Base-by-base conservation (phyloP, 2,797 vertebrate genomes). In the Sebastes trivittatus region DNA sequence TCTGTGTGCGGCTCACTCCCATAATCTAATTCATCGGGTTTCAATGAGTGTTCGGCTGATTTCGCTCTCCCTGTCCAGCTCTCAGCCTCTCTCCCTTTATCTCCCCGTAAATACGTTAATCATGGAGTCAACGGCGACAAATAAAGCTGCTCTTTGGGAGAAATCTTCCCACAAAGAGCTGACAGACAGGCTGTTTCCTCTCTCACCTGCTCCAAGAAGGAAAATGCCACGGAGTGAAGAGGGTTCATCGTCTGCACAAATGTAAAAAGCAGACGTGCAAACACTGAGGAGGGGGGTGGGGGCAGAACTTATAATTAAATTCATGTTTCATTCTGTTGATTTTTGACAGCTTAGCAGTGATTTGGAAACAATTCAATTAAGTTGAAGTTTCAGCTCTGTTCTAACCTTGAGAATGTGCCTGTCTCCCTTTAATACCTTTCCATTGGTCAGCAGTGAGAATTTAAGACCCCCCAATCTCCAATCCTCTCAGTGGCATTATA, bases 1-100 rank as follows among this genome's bases (percentile, higher is more conserved):
- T 78, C 79, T 49, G 72, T 75, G 69, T 78, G 76, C 60, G 54
- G 75, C 75, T 80, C 75, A 6, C 72, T 68, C 78, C 63, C 38
- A 29, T 87, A 69, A 92, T 93, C 85, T 62, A 34, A 92, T 87
- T 86, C 77, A 80, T 80, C 20, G 65, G 34, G 74, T 89, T 90
- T 87, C 75, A 88, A 59, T 69, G 66, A 83, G 77, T 1, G 63
- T 64, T 67, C 7, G 7, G 64, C 16, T 59, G 70, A 65, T 76
- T 77, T 70, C 68, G 34, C 70, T 29, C 77, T 18, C 63, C 65
- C 59, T 13, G 54, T 78, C 78, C 25, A 6, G 29, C 73, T 82
- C 29, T 67, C 27, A 5, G 32, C 46, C 73, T 56, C 9, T 6
- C 38, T 34, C 71, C 55, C 80, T 82, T 81, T 84, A 76, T 78